phyloP scores from a whole-genome alignment of 1,140 invertebrate genomes.

The Eciton burchellii region DNA sequence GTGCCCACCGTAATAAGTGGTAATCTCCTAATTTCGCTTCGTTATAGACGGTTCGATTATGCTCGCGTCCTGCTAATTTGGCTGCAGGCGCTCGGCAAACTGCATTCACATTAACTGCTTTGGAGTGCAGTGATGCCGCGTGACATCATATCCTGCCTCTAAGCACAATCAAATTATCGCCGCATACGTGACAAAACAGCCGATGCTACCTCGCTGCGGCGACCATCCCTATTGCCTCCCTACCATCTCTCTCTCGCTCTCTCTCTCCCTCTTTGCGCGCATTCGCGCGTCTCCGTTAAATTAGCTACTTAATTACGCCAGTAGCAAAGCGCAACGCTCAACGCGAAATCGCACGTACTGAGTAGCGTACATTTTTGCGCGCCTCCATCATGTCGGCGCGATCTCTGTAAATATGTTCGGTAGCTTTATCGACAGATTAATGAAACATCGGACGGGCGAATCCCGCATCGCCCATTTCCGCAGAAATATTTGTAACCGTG shows the following conservation, averaged over 20 bases:
- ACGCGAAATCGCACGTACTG: background rate
- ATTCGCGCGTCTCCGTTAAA: background rate
- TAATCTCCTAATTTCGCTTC: constrained; percentile 66
- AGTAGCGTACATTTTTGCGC: background rate
- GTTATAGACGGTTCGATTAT: constrained; percentile 35
- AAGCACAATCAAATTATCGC: constrained; percentile 64
- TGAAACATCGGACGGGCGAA: background rate
- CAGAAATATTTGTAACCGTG: background rate
- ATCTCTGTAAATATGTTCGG: background rate
- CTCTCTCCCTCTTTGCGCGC: background rate
- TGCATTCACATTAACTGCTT: constrained; percentile 64
- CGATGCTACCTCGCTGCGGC: constrained; percentile 50
- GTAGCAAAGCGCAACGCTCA: background rate
- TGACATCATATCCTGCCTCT: constrained; percentile 58
- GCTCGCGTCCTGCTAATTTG: constrained; percentile 64
- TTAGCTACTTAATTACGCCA: constrained; percentile 61
- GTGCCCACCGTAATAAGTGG: constrained; percentile 62
- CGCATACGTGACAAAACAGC: constrained; percentile 61
- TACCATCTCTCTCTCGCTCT: no score
- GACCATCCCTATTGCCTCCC: constrained; percentile 15
- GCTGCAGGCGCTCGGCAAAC: constrained; percentile 55
- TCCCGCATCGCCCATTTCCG: background rate
- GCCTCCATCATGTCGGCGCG: background rate
- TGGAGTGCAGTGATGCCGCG: constrained; percentile 49
- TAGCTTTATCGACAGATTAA: background rate